These are phyloP conservation scores for Drosophila kanapiae DNA, from an alignment of 1,140 invertebrate genomes.

Conservation along the genomic window DNA sequence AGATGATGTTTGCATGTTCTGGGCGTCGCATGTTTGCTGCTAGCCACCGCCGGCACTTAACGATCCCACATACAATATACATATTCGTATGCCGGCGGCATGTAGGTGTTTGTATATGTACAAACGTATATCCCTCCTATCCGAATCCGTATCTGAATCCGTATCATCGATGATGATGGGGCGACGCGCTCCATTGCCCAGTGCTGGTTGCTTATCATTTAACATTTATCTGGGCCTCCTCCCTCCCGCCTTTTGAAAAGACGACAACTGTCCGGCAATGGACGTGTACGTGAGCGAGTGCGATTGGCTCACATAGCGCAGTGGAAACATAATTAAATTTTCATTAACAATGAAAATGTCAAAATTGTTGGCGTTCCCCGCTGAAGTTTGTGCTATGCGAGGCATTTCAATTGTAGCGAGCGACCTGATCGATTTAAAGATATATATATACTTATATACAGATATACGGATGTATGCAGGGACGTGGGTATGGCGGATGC, in stretches of 20 bases:
- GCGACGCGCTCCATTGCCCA: slow-evolving; percentile 27
- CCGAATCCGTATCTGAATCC: slow-evolving; percentile 16
- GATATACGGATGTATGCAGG: slow-evolving; percentile 4
- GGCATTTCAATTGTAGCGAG: slow-evolving; percentile 50
- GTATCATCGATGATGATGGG: slow-evolving; percentile 41
- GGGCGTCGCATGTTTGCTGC: slow-evolving; percentile 54
- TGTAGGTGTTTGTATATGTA: slow-evolving; percentile 6
- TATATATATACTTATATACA: slow-evolving; percentile 10
- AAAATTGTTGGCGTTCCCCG: slow-evolving; percentile 57
- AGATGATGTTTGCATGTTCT: slow-evolving; percentile 58
- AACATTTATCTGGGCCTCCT: slow-evolving; percentile 37
- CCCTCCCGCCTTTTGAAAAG: background rate
- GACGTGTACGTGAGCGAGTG: slow-evolving; percentile 20
- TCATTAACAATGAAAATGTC: slow-evolving; percentile 82
- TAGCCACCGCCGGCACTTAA: slow-evolving; percentile 33
- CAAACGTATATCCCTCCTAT: slow-evolving; percentile 8
- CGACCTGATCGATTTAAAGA: slow-evolving; percentile 58
- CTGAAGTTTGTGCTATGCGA: slow-evolving; percentile 36
- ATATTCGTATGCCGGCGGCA: slow-evolving; percentile 22
- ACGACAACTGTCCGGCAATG: slow-evolving; percentile 18
- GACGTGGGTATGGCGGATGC: slow-evolving; percentile 19
- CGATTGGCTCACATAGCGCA: slow-evolving; percentile 36
- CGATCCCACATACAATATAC: slow-evolving; percentile 12
- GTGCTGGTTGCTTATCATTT: slow-evolving; percentile 38
- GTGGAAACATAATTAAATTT: slow-evolving; percentile 79